Percentiles rank a stretch among this genome's conserved stretches.
These are phyloP conservation scores for Caiman crocodilus DNA, from an alignment of 2,797 vertebrate species.

Conservation along the genomic window DNA sequence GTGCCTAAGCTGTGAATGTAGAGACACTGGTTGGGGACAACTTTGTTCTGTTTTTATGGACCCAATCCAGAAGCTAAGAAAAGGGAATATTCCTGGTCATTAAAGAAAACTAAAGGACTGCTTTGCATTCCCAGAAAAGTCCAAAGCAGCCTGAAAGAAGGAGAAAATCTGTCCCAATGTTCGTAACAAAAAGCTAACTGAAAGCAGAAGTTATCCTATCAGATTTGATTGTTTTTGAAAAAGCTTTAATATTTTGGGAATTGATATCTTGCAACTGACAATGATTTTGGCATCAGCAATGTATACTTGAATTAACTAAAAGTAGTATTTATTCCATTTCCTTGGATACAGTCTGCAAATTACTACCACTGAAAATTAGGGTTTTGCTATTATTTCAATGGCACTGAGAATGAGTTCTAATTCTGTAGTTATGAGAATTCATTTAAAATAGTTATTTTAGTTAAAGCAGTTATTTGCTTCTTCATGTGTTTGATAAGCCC, in stretches of 20 bases:
- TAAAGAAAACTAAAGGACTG: background rate
- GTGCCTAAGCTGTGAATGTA: background rate
- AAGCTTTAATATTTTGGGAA: background rate
- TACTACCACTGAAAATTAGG: background rate
- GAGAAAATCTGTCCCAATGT: background rate
- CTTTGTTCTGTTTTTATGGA: conserved; percentile 15
- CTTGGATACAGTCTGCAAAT: background rate
- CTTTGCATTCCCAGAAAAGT: background rate
- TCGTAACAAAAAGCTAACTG: background rate
- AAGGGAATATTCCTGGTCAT: background rate
- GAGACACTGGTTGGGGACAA: background rate
- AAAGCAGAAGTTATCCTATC: background rate
- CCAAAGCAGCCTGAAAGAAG: background rate
- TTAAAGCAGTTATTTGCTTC: background rate
- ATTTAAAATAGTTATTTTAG: background rate
- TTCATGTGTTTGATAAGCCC: background rate
- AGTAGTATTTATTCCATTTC: background rate
- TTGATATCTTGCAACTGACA: conserved; percentile 25
- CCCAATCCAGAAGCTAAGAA: fast-evolving
- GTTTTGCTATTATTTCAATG: background rate
- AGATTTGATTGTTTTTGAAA: background rate
- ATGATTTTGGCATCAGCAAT: background rate
- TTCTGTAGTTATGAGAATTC: background rate
- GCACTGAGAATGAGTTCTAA: background rate
- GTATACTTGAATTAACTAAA: background rate